Base-by-base conservation (phyloP, 2,113 vertebrate genomes). In the Myanophis thanlyinensis region DNA sequence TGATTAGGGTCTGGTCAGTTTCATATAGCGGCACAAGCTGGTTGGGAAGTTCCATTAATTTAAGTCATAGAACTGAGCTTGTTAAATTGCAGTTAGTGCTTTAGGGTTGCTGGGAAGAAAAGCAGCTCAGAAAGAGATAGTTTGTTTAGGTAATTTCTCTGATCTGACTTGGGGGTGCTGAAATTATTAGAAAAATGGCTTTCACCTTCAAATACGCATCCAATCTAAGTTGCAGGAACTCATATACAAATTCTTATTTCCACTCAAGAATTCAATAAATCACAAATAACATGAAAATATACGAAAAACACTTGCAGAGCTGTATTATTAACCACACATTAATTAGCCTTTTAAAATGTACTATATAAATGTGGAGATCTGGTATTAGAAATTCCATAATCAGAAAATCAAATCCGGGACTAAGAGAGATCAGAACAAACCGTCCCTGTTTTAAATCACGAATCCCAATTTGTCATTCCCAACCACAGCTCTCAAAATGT, bases 311-410 rank as follows among this genome's bases (percentile, higher is more conserved):
- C 3, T 2, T 94, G 90, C 84, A 8, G 90, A 93, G 62, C 90
- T 48, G 0, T 90, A 35, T 90, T 88, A 92, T 92, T 95, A 94
- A 27, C 93, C 89, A 84, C 85, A 95, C 88, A 25, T 27, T 85
- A 53, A 35, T 27, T 85, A 53, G n/a, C 27, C 46, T 92, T 84
- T 88, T 3, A 49, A 91, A 91, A 80, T 40, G 13, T 90, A 93
- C 91, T 94, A 92, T 94, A 49, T 88, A 92, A 94, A 62, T 2
- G 0, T 89, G 85, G 87, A 67, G 3, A 56, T 87, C 51, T 86
- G 89, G n/a, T 87, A 44, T 90, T 93, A 48, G 46, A 51, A 35
- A 12, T 94, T 87, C 94, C 54, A 94, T 94, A 56, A 94, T 93
- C 59, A 92, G 67, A 89, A 73, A 0, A 4, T 54, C 93, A 85